Conservation (phyloP, 2,888 invertebrate species). For the Trachelus tabidus region DNA sequence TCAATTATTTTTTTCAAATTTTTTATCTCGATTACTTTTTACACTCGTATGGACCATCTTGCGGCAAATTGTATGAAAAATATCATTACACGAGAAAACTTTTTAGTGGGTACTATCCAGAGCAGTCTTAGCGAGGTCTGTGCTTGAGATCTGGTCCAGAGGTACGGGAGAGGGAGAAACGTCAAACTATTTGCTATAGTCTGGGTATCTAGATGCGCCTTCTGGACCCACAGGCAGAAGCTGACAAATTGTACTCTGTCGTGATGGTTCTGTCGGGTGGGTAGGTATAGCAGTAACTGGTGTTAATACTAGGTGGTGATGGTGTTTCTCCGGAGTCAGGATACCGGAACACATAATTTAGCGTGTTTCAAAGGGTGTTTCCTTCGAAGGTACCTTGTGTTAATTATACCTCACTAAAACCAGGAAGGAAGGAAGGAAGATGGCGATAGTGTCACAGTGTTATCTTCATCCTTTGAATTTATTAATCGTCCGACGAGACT, state of each 20-base stretch:
- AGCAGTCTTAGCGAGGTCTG: not conserved
- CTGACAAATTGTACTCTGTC: slow-evolving; percentile 41
- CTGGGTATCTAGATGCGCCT: not conserved
- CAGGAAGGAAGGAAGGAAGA: not conserved
- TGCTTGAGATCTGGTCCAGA: not conserved
- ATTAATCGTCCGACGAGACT: not conserved
- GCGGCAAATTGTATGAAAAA: not conserved
- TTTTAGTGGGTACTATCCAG: not conserved
- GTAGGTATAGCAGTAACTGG: not conserved
- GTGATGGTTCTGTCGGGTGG: slow-evolving; percentile 8
- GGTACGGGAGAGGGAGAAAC: not conserved
- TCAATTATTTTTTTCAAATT: not conserved
- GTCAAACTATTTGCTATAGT: slow-evolving; percentile 20
- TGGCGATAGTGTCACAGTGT: not conserved
- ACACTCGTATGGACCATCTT: not conserved
- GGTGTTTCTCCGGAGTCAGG: slow-evolving; percentile 18
- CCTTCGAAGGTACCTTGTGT: not conserved
- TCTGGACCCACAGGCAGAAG: not conserved
- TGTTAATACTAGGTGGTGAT: not conserved
- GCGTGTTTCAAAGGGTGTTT: slow-evolving; percentile 9
- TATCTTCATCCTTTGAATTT: not conserved
- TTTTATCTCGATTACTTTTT: not conserved
- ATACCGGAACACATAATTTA: slow-evolving; percentile 43
- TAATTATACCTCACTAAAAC: not conserved
- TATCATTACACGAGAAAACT: not conserved